phyloP scores from a whole-genome alignment of 2,797 vertebrate genomes.

The Cuniculus paca region DNA sequence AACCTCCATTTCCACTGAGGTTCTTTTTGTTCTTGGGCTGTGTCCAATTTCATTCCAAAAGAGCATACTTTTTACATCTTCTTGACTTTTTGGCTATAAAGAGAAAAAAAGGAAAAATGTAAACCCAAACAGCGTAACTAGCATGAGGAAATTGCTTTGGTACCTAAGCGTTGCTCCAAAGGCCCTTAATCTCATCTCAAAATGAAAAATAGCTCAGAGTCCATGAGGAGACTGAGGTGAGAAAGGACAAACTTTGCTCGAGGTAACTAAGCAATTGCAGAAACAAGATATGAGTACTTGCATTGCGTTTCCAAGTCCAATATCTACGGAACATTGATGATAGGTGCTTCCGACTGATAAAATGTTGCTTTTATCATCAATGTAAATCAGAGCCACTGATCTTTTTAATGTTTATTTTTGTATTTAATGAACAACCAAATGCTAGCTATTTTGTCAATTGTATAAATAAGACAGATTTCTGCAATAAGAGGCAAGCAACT shows the following conservation, averaged over 20 bases:
- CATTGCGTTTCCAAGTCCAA: not conserved
- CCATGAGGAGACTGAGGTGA: not conserved
- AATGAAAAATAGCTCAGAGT: not conserved
- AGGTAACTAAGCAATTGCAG: not conserved
- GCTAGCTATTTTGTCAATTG: not conserved
- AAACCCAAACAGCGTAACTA: not conserved
- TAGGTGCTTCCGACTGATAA: not conserved
- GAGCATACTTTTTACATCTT: conserved; percentile 66
- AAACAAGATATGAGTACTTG: not conserved
- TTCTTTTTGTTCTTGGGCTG: conserved; percentile 19
- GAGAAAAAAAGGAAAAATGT: conserved; percentile 48
- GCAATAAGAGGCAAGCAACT: not conserved
- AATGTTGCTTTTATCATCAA: not conserved
- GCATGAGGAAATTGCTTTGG: not conserved
- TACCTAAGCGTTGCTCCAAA: too few relatives aligned
- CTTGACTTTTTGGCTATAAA: conserved; percentile 78
- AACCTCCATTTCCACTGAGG: not conserved
- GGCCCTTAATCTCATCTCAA: not conserved
- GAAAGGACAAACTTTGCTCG: not conserved
- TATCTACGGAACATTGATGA: not conserved
- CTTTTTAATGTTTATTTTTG: conserved; percentile 20
- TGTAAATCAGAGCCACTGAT: not conserved
- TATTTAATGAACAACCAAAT: not conserved
- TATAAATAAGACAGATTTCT: not conserved
- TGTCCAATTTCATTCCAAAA: conserved; percentile 72